Evolutionary conservation across 2,797 vertebrate species (phyloP), one percentile per base, ranked within the genome.

Genomic region (Cossypha caffra): DNA sequence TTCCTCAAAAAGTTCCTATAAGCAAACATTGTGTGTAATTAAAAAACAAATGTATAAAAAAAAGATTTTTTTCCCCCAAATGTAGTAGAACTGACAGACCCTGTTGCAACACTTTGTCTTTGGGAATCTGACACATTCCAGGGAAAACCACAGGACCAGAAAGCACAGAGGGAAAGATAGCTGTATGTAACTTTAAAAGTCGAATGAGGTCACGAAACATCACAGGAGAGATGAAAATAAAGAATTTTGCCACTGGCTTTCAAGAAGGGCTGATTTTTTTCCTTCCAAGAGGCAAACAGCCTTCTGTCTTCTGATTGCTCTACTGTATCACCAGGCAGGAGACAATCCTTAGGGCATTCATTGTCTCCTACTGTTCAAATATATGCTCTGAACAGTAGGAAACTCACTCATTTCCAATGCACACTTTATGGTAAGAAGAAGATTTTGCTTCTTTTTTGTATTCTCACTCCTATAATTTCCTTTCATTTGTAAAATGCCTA

Each of bases 401-500:
- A 93, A 72, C 38, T 90, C 40, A 37, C 68, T 93, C 78, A 81
- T 92, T 91, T 91, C 74, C 71, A 67, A 76, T 83, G 57, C 82
- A 61, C 33, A 67, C 90, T 97, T 96, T 84, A 85, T 69, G 75
- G 42, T 81, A 76, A 93, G 97, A 97, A 57, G 64, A 62, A 31
- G 38, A 95, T 92, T 95, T 93, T 86, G 19, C 88, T 96, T 62
- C 76, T 88, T 92, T 97, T 98, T 90, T 95, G 80, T 79, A 91
- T 95, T 96, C 90, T 71, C 29, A 79, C 77, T 80, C n/a, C 87
- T 48, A 57, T 90, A 93, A 94, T 92, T 92, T 95, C 74, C 80
- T 94, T 94, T 80, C 58, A 86, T 96, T 93, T 97, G 86, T 96
- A 96, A 97, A 97, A 88, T 66, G 25, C 57, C 86, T 94, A 94